A percentile compares a stretch with the other conserved stretches of the same genome.
Evolutionary conservation across 2,113 vertebrate genomes (phyloP).

Genomic region (Euleptes europaea): DNA sequence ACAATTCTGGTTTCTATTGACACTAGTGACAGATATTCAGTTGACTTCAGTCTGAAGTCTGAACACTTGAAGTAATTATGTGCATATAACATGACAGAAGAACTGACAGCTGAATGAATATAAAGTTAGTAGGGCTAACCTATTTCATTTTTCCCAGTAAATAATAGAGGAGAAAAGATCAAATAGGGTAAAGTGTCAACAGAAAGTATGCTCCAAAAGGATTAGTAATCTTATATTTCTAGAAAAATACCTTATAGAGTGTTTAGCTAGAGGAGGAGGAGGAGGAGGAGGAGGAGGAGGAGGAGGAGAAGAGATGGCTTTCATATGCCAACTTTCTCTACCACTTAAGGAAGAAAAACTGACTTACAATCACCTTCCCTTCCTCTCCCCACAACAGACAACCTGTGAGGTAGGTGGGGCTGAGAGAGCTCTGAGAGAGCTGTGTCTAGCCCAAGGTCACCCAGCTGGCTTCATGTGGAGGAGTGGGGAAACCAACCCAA

Average conservation of each 20-base stretch:
- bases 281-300: too few relatives aligned
- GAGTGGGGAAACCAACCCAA: too few relatives aligned
- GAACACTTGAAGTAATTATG: constrained; percentile 31
- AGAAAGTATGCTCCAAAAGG: constrained; percentile 7
- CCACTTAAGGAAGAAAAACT: too few relatives aligned
- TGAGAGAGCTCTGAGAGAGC: too few relatives aligned
- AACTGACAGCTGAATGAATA: constrained; percentile 26
- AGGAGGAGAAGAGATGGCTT: too few relatives aligned
- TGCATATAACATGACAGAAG: constrained; percentile 28
- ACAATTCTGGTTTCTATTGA: background rate
- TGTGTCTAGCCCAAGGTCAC: too few relatives aligned
- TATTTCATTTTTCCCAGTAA: constrained; percentile 23
- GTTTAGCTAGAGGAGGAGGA: background rate
- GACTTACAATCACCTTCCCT: too few relatives aligned
- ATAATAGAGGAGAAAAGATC: constrained; percentile 11
- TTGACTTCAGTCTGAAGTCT: constrained; percentile 13
- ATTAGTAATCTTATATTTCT: background rate
- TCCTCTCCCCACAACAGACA: too few relatives aligned
- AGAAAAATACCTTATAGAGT: background rate
- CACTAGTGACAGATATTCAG: background rate
- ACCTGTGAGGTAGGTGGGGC: too few relatives aligned
- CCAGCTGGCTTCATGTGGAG: too few relatives aligned
- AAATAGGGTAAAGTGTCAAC: constrained; percentile 12
- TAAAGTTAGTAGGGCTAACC: constrained; percentile 30
- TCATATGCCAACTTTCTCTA: too few relatives aligned